A percentile compares a stretch with the other conserved stretches of the same genome.
Evolutionary conservation across 2,113 vertebrate genomes (phyloP).

Genomic region (Hyperopisus bebe): DNA sequence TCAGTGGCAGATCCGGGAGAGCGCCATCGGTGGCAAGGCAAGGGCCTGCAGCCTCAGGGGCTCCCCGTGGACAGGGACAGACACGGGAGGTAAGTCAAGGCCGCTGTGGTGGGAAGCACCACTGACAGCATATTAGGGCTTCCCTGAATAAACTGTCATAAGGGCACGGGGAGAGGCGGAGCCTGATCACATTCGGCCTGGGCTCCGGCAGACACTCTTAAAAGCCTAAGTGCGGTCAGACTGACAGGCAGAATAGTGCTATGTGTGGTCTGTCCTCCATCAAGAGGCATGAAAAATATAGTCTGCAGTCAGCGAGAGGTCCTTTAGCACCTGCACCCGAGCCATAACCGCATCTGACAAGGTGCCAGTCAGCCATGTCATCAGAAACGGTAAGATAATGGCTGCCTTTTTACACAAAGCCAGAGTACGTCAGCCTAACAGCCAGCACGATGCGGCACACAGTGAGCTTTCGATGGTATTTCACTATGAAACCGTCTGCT

Average conservation of each 20-base stretch:
- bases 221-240: constrained; percentile 66
- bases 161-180: constrained; percentile 54
- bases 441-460: background rate
- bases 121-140: constrained; percentile 68
- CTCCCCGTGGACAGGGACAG: constrained; percentile 57
- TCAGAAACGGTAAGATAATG: constrained; percentile 50
- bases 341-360: constrained; percentile 56
- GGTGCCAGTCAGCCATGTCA: constrained; percentile 59
- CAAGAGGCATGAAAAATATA: constrained; percentile 56
- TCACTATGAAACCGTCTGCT: constrained; percentile 16
- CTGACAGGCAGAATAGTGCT: constrained; percentile 53
- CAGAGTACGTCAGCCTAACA: background rate
- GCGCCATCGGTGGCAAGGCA: background rate
- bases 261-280: constrained; percentile 45
- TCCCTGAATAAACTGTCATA: constrained; percentile 65
- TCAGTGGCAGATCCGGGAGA: background rate
- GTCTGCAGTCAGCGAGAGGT: constrained; percentile 46
- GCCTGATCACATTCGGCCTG: constrained; percentile 63
- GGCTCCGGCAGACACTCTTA: constrained; percentile 69
- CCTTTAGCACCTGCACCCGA: constrained; percentile 33
- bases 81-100: constrained; percentile 64
- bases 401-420: constrained; percentile 31
- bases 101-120: constrained; percentile 58
- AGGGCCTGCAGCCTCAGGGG: constrained; percentile 24
- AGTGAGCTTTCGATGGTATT: constrained; percentile 29